Conservation (phyloP, 2,113 vertebrate species). For the Nettapus auritus region DNA sequence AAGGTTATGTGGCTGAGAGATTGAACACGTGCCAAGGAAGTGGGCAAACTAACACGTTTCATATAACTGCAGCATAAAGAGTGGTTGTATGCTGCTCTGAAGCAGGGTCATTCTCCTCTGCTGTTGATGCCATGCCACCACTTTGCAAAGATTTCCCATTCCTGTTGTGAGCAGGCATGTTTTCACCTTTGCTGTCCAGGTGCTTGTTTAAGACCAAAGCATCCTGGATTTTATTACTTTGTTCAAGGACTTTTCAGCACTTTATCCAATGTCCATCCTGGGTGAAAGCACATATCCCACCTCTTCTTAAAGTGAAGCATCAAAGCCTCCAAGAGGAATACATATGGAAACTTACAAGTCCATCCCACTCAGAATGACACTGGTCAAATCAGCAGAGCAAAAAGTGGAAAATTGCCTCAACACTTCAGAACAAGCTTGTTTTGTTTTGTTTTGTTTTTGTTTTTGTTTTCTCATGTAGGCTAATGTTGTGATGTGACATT, state of each 20-base stretch:
- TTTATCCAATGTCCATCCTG: neutral
- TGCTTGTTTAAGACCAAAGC: neutral
- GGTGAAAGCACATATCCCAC: neutral
- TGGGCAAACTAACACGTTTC: neutral
- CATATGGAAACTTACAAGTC: neutral
- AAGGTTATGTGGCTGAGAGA: neutral
- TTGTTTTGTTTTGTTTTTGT: neutral
- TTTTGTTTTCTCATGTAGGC: neutral
- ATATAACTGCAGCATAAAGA: rapidly evolving
- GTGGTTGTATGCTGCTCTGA: neutral
- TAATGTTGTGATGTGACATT: neutral
- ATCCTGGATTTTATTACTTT: neutral
- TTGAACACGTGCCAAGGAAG: neutral
- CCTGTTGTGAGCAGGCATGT: neutral
- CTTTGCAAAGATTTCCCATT: neutral
- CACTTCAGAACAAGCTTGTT: neutral
- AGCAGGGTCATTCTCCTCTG: neutral
- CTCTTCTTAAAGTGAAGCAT: neutral
- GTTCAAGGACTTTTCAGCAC: neutral
- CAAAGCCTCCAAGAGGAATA: neutral
- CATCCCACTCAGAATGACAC: neutral
- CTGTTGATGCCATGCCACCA: neutral
- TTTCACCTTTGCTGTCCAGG: neutral
- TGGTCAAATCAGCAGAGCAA: neutral
- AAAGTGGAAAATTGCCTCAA: neutral